phyloP scores from a whole-genome alignment of 2,797 vertebrate species.

The Allobates femoralis region DNA sequence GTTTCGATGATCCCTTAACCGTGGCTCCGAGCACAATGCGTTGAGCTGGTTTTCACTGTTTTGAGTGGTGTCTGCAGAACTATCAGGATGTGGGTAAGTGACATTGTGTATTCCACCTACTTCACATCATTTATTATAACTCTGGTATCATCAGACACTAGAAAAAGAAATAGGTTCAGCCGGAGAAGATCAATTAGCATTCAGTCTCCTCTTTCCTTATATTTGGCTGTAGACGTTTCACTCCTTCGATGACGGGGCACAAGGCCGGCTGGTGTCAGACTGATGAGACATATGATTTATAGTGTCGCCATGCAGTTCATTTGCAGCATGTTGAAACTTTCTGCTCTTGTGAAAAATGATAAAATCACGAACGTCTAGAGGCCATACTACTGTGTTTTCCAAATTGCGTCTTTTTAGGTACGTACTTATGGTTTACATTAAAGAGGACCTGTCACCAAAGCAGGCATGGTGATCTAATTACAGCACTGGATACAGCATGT shows the following conservation, averaged over 20 bases:
- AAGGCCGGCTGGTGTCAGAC: neutral
- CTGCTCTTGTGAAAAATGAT: constrained; percentile 2
- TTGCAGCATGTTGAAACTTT: constrained; percentile 31
- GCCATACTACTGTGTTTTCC: neutral
- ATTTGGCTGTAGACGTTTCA: neutral
- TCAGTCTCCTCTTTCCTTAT: neutral
- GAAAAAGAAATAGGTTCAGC: neutral
- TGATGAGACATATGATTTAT: constrained; percentile 36
- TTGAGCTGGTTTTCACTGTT: too few relatives aligned
- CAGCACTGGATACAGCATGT: too few relatives aligned
- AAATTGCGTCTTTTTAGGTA: neutral
- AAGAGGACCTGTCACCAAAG: too few relatives aligned
- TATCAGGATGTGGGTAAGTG: neutral
- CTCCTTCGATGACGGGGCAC: neutral
- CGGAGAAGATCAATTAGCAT: neutral
- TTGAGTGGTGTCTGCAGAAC: neutral
- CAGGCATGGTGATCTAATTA: too few relatives aligned
- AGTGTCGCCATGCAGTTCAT: constrained; percentile 5
- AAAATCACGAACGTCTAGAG: neutral
- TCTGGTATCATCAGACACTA: neutral
- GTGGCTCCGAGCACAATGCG: neutral
- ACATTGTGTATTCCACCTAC: neutral
- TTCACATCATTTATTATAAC: neutral
- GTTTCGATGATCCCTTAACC: neutral
- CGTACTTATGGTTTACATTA: neutral